Evolutionary conservation across 2,113 vertebrate species (phyloP).

Genomic region (western clawed frog (Xenopus tropicalis)): DNA sequence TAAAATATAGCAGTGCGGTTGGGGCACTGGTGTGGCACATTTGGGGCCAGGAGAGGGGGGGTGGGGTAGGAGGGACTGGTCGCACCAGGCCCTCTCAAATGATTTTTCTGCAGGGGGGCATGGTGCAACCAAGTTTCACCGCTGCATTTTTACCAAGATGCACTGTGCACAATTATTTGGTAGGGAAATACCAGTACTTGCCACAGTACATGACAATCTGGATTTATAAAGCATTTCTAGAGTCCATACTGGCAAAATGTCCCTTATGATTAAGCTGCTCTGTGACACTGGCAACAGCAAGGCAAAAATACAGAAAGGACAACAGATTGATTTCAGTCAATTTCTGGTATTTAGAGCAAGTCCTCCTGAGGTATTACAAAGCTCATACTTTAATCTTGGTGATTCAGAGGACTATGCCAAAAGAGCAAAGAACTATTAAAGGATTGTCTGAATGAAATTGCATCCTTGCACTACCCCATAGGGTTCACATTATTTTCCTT

Average conservation of each 20-base stretch:
- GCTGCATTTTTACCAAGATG: too few species aligned
- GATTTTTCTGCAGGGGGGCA: too few species aligned
- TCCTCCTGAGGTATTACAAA: slow-evolving; percentile 22
- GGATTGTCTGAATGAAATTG: slow-evolving; percentile 20
- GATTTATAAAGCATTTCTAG: neutral
- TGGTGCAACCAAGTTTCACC: too few species aligned
- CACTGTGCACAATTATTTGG: too few species aligned
- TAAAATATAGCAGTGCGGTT: too few species aligned
- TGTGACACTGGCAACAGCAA: neutral
- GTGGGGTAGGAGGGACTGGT: too few species aligned
- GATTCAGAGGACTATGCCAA: slow-evolving; percentile 47
- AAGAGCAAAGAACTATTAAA: slow-evolving; percentile 42
- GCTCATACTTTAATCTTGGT: slow-evolving; percentile 28
- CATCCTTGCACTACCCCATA: slow-evolving; percentile 22
- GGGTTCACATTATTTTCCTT: slow-evolving; percentile 33
- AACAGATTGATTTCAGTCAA: slow-evolving; percentile 15
- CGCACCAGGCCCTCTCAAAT: too few species aligned
- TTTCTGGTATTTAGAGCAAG: slow-evolving; percentile 11
- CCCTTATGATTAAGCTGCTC: neutral
- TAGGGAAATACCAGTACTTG: neutral
- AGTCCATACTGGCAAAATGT: neutral
- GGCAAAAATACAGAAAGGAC: neutral
- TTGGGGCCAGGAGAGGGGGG: too few species aligned
- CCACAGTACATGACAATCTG: neutral
- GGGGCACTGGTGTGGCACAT: too few species aligned